phyloP scores from a whole-genome alignment of 2,113 vertebrate species.

The Gasterosteus aculeatus region DNA sequence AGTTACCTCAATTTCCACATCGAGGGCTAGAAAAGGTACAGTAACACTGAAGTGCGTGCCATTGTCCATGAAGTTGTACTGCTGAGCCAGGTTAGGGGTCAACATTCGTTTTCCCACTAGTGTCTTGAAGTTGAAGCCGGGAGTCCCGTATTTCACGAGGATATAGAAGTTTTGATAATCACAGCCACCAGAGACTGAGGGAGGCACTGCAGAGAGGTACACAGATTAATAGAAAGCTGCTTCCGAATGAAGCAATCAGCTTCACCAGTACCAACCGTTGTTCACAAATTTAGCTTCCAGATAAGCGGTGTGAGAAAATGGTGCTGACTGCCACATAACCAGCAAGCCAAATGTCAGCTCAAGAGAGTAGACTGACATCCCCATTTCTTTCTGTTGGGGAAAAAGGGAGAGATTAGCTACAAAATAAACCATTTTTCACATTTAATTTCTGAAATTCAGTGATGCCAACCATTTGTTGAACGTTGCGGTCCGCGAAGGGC shows the following conservation, averaged over 20 bases:
- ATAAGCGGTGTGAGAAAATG: conserved; percentile 51
- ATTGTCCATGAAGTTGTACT: conserved; percentile 61
- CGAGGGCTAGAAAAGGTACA: conserved; percentile 53
- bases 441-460: background rate
- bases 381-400: conserved; percentile 48
- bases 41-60: conserved; percentile 67
- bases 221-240: background rate
- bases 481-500: conserved; percentile 66
- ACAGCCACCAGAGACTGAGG: conserved; percentile 60
- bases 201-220: conserved; percentile 40
- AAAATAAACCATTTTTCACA: background rate
- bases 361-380: conserved; percentile 35
- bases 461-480: conserved; percentile 71
- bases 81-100: conserved; percentile 49
- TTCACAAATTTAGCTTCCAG: conserved; percentile 54
- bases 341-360: conserved; percentile 67
- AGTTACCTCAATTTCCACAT: conserved; percentile 63
- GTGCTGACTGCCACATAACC: conserved; percentile 53
- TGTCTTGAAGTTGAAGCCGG: conserved; percentile 51
- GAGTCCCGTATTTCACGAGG: conserved; percentile 60
- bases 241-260: background rate
- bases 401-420: background rate
- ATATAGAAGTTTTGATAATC: conserved; percentile 64
- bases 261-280: conserved; percentile 42
- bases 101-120: conserved; percentile 54